These are phyloP conservation scores for Uropetala carovei DNA, from an alignment of 2,888 invertebrate genomes.

Conservation along the genomic window DNA sequence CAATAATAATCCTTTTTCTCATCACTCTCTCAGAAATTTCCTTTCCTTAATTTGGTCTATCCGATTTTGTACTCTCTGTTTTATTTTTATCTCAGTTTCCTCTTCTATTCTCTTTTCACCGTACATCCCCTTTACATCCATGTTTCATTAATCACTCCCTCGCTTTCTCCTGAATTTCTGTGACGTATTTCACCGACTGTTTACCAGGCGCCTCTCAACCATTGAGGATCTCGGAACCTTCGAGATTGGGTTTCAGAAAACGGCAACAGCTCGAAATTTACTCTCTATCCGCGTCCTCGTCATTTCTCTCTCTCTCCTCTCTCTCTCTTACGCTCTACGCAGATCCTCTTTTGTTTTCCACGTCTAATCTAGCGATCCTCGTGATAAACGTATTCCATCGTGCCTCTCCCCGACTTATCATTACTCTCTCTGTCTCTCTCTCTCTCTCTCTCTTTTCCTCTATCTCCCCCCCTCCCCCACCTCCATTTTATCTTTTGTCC, in stretches of 20 bases:
- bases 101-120: background rate
- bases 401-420: background rate
- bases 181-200: background rate
- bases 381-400: slow-evolving; percentile 40
- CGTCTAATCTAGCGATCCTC: slow-evolving; percentile 42
- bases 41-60: too few relatives aligned
- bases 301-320: background rate
- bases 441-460: slow-evolving; percentile 2
- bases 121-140: background rate
- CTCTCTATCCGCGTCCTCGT: background rate
- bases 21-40: too few relatives aligned
- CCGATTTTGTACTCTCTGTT: too few relatives aligned
- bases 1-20: too few relatives aligned
- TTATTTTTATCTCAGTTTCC: background rate
- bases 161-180: background rate
- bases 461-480: too few relatives aligned
- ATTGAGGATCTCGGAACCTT: background rate
- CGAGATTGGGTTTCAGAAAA: slow-evolving; percentile 55
- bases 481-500: too few relatives aligned
- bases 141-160: background rate
- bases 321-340: background rate
- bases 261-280: slow-evolving; percentile 30
- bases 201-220: background rate
- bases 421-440: slow-evolving; percentile 28
- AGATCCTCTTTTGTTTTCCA: slow-evolving; percentile 45